phyloP scores from a whole-genome alignment of 2,888 invertebrate species.

The Cyclophora albipunctata region DNA sequence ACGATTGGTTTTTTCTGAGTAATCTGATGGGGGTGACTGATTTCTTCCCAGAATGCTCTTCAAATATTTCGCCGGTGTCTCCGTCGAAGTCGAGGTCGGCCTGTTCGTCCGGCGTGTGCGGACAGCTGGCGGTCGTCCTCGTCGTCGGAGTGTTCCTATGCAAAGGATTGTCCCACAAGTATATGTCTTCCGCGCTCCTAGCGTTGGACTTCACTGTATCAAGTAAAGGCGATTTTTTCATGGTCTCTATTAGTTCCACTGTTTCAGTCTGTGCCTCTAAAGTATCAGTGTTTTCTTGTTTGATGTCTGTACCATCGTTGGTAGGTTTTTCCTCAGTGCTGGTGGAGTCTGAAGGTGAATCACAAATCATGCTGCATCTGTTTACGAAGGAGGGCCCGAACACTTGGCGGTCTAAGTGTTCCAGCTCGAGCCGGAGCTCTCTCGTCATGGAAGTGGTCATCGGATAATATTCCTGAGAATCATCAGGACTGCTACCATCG shows the following conservation, averaged over 20 bases:
- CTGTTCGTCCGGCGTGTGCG: conserved; percentile 83
- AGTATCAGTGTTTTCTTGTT: conserved; percentile 33
- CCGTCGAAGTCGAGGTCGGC: conserved; percentile 82
- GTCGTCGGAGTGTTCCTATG: conserved; percentile 73
- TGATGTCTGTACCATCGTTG: conserved; percentile 35
- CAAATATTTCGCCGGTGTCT: conserved; percentile 74
- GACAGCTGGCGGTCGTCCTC: conserved; percentile 61
- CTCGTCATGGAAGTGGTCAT: conserved; percentile 92
- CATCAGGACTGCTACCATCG: conserved; percentile 83
- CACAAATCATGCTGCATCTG: conserved; percentile 53
- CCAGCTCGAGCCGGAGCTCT: conserved; percentile 86
- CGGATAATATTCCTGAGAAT: conserved; percentile 88
- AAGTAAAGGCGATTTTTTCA: conserved; percentile 51
- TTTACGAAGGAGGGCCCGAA: conserved; percentile 77
- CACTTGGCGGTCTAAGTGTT: conserved; percentile 88
- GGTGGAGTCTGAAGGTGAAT: conserved; percentile 62
- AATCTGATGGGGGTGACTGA: conserved; percentile 81
- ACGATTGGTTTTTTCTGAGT: conserved; percentile 60
- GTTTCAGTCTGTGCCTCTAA: conserved; percentile 35
- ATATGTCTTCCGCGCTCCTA: conserved; percentile 80
- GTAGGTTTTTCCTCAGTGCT: conserved; percentile 58
- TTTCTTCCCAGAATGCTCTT: conserved; percentile 79
- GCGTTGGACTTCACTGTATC: conserved; percentile 59
- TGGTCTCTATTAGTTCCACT: conserved; percentile 33
- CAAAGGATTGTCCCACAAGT: conserved; percentile 87